A percentile compares a stretch with the other conserved stretches of the same genome.
phyloP scores from a whole-genome alignment of 2,113 vertebrate species.

The Pseudopipra pipra region DNA sequence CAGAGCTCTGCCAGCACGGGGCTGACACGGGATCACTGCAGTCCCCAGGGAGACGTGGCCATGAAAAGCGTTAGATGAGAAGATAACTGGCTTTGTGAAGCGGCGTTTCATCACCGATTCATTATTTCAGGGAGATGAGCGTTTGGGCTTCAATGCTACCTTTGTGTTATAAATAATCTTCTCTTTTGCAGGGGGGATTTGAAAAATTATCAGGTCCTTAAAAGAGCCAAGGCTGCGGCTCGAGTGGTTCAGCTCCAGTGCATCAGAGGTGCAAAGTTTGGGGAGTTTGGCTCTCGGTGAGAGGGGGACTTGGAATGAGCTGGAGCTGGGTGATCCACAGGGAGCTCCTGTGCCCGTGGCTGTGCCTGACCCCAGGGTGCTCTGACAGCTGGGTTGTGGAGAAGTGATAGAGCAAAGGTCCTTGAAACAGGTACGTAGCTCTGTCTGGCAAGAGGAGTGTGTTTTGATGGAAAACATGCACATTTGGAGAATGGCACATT shows the following conservation, averaged over 20 bases:
- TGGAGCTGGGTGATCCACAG: background rate
- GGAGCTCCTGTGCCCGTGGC: background rate
- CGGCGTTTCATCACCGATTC: slow-evolving; percentile 75
- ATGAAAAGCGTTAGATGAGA: background rate
- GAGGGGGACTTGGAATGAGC: background rate
- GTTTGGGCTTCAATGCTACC: slow-evolving; percentile 71
- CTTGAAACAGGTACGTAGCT: fast-evolving
- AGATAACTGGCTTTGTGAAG: slow-evolving; percentile 55
- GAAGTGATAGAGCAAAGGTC: background rate
- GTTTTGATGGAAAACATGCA: background rate
- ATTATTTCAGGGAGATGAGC: slow-evolving; percentile 59
- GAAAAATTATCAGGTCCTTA: background rate
- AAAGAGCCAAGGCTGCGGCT: background rate
- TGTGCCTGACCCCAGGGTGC: fast-evolving
- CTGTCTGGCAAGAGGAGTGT: background rate
- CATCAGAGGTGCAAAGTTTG: background rate
- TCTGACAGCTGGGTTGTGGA: background rate
- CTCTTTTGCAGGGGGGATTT: background rate
- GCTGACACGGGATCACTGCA: fast-evolving
- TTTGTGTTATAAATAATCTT: slow-evolving; percentile 70
- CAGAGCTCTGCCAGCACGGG: fast-evolving
- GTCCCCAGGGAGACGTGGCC: background rate
- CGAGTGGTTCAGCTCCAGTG: background rate
- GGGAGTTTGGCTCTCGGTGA: fast-evolving
- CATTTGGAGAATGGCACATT: background rate